Conservation (phyloP, 2,888 invertebrate genomes). For the Thyatira batis region DNA sequence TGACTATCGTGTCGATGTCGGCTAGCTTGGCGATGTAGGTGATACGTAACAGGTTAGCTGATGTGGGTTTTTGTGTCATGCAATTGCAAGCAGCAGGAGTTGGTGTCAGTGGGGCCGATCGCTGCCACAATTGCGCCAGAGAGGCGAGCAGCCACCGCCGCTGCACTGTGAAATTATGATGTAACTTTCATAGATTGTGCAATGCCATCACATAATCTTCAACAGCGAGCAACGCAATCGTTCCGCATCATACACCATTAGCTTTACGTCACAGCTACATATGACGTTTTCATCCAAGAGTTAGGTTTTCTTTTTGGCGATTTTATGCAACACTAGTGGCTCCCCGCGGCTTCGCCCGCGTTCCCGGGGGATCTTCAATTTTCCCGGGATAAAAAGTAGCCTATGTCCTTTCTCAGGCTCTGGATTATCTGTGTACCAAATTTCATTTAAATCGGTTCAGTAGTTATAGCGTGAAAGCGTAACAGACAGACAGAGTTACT, state of each 20-base stretch:
- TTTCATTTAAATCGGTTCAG: too few species aligned
- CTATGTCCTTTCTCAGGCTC: too few species aligned
- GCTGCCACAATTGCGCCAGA: slow-evolving; percentile 37
- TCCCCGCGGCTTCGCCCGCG: too few species aligned
- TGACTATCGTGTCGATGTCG: background rate
- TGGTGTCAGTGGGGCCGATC: slow-evolving; percentile 22
- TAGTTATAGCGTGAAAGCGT: too few species aligned
- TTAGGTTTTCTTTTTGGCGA: too few species aligned
- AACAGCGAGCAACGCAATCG: slow-evolving; percentile 41
- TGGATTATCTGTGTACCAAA: too few species aligned
- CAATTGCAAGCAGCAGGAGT: slow-evolving; percentile 13
- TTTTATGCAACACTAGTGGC: too few species aligned
- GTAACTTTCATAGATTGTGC: slow-evolving; percentile 64
- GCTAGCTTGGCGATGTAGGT: background rate
- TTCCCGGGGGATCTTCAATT: too few species aligned
- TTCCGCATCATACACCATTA: slow-evolving; percentile 49
- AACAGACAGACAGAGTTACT: too few species aligned
- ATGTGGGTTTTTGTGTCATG: slow-evolving; percentile 72
- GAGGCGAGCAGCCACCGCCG: slow-evolving; percentile 35
- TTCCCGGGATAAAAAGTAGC: too few species aligned
- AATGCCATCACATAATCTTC: slow-evolving; percentile 56
- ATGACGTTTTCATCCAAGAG: too few species aligned
- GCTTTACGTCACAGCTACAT: slow-evolving; percentile 30
- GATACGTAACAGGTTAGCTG: slow-evolving; percentile 26
- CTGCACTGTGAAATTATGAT: slow-evolving; percentile 55